A percentile compares a stretch with the other conserved stretches of the same genome.
phyloP scores from a whole-genome alignment of 2,797 vertebrate species.

The Cetoscarus ocellatus region DNA sequence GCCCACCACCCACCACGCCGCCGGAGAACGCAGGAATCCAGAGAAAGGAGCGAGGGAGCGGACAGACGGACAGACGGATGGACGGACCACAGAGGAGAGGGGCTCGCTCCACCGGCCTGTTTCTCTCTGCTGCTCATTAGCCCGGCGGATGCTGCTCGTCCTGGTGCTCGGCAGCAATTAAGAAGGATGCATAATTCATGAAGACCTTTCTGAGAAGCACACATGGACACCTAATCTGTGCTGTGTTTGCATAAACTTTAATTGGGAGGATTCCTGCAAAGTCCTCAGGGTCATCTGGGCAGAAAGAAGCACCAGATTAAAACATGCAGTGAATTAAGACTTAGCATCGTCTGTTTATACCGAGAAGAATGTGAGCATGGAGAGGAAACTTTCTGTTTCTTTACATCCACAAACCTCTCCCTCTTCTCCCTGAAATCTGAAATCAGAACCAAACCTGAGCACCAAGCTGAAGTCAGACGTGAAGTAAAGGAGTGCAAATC shows the following conservation, averaged over 20 bases:
- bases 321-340: conserved; percentile 24
- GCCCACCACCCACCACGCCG: conserved; percentile 77
- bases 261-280: conserved; percentile 72
- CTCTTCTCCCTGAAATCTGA: too few relatives aligned
- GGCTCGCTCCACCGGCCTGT: conserved; percentile 49
- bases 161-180: conserved; percentile 77
- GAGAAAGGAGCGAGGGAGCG: conserved; percentile 59
- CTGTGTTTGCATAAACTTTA: conserved; percentile 78
- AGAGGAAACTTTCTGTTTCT: neutral
- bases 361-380: neutral
- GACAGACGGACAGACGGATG: conserved; percentile 50
- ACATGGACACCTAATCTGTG: conserved; percentile 67
- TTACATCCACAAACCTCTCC: too few relatives aligned
- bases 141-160: conserved; percentile 58
- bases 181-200: conserved; percentile 84
- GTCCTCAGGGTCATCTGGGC: conserved; percentile 58
- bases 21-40: conserved; percentile 57
- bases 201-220: conserved; percentile 69
- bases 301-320: conserved; percentile 21
- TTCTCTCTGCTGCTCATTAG: conserved; percentile 77
- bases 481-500: neutral
- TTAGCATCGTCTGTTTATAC: conserved; percentile 13
- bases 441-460: too few relatives aligned
- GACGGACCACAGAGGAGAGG: conserved; percentile 28
- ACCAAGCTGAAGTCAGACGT: neutral